Conservation (phyloP, 2,113 vertebrate genomes). For the Hippocampus barbouri region DNA sequence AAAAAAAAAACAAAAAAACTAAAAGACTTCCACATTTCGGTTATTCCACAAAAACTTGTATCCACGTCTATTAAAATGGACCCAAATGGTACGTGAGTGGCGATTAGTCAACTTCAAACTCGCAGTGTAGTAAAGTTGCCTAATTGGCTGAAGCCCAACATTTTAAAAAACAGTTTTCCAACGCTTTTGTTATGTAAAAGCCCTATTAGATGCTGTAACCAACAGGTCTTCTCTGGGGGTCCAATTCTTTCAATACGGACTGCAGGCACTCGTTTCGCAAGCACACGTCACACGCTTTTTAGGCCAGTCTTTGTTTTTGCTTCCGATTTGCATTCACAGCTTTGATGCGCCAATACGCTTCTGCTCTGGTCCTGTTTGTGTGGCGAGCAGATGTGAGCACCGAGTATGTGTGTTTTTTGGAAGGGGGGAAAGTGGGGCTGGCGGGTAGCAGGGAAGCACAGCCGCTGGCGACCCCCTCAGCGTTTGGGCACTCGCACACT, state of each 20-base stretch:
- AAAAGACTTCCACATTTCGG: too few relatives aligned
- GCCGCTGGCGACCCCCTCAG: conserved; percentile 45
- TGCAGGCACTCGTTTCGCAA: not conserved
- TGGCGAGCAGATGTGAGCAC: conserved; percentile 44
- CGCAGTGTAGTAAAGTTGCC: not conserved
- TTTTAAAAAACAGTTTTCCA: not conserved
- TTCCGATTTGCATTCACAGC: conserved; percentile 16
- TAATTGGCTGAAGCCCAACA: not conserved
- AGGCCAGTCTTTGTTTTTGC: conserved; percentile 1
- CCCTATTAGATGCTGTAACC: not conserved
- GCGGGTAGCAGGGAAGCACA: conserved; percentile 28
- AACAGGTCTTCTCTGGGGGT: not conserved
- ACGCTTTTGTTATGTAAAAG: not conserved
- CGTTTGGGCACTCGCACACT: conserved; percentile 45
- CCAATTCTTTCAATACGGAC: not conserved
- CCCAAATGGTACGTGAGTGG: not conserved
- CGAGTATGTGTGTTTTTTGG: conserved; percentile 17
- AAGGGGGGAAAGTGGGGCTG: not conserved
- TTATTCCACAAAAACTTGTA: too few relatives aligned
- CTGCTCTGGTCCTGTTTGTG: conserved; percentile 13
- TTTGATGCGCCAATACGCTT: conserved; percentile 16
- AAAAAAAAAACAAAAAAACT: too few relatives aligned
- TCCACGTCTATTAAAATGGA: too few relatives aligned
- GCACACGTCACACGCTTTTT: conserved; percentile 3
- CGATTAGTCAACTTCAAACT: not conserved